Conservation (phyloP, 2,797 vertebrate genomes). For the Tarsius wallacei region DNA sequence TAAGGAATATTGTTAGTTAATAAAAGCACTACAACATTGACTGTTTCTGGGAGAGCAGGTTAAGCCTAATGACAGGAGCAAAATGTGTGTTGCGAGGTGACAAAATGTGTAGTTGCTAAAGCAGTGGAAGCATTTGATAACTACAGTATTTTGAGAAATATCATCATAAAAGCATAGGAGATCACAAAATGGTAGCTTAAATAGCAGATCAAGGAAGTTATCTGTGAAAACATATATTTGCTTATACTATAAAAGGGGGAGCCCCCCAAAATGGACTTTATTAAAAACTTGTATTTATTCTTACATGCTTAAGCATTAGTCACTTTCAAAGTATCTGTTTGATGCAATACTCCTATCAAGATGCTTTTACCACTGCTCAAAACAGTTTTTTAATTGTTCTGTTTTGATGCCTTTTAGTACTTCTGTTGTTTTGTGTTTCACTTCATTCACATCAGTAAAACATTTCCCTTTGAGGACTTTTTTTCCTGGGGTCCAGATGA, state of each 20-base stretch:
- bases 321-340: no score
- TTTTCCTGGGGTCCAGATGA: no score
- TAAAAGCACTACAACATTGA: neutral
- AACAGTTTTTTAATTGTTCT: no score
- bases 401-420: no score
- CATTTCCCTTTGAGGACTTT: no score
- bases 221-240: neutral
- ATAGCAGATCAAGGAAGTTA: neutral
- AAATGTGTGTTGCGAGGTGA: neutral
- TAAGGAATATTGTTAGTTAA: neutral
- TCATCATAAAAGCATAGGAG: neutral
- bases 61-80: neutral
- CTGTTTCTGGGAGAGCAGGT: neutral
- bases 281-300: no score
- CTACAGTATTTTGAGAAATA: neutral
- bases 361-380: no score
- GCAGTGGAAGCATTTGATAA: neutral
- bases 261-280: no score
- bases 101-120: neutral
- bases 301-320: no score
- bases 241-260: neutral
- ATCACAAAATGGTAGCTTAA: neutral
- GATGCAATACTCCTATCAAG: no score
- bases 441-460: no score
- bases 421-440: no score